Evolutionary conservation across 2,888 invertebrate species (phyloP).

Genomic region (Acleris holmiana): DNA sequence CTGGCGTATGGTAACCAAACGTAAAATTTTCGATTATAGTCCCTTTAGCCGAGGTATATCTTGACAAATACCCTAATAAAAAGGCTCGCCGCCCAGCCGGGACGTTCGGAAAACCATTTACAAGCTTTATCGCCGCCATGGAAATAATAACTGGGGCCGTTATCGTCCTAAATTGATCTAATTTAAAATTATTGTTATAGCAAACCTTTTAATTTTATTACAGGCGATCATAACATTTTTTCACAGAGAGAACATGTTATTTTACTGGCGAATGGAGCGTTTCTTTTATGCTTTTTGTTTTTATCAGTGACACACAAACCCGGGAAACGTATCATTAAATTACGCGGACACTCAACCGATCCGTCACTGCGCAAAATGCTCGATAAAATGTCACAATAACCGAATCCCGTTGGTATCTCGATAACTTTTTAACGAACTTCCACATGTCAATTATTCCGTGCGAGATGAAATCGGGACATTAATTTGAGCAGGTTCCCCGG

Average conservation of each 20-base stretch:
- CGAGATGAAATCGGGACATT: conserved; percentile 25
- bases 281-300: conserved; percentile 4
- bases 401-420: conserved; percentile 9
- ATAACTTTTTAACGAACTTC: conserved; percentile 34
- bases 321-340: conserved; percentile 20
- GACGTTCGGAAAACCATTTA: conserved; percentile 83
- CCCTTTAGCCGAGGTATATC: conserved; percentile 75
- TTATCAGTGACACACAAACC: neutral
- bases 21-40: conserved; percentile 78
- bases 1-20: conserved; percentile 74
- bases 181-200: conserved; percentile 83
- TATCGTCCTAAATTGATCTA: conserved; percentile 82
- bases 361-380: conserved; percentile 10
- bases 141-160: conserved; percentile 82
- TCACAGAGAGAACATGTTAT: conserved; percentile 44
- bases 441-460: conserved; percentile 27
- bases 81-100: conserved; percentile 74
- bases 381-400: conserved; percentile 19
- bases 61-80: conserved; percentile 83
- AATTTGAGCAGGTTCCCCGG: conserved; percentile 24
- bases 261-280: conserved; percentile 6
- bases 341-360: conserved; percentile 1
- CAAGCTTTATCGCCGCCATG: conserved; percentile 82
- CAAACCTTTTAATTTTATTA: conserved; percentile 79
- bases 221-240: conserved; percentile 70